phyloP scores from a whole-genome alignment of 2,113 vertebrate species.

The Alosa alosa region DNA sequence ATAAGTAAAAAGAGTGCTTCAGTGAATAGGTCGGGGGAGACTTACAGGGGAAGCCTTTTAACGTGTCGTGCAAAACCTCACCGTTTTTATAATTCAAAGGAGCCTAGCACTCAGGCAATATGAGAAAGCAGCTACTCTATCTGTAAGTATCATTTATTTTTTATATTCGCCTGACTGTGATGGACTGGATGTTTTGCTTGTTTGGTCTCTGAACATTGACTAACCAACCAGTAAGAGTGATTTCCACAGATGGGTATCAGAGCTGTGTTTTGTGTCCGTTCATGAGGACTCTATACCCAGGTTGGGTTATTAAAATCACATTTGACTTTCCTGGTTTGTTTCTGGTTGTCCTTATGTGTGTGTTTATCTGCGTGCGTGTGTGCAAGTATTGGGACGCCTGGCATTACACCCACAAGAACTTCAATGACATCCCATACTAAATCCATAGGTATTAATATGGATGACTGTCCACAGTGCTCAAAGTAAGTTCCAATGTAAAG shows the following conservation, averaged over 20 bases:
- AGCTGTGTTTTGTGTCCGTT: not conserved
- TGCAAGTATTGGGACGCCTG: no score
- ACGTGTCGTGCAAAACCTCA: slow-evolving; percentile 39
- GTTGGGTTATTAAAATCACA: no score
- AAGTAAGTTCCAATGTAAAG: no score
- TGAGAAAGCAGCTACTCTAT: not conserved
- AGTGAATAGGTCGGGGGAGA: slow-evolving; percentile 38
- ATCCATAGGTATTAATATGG: no score
- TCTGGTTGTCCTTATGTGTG: no score
- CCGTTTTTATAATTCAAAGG: slow-evolving; percentile 63
- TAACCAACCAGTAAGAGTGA: not conserved
- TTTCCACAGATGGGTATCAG: not conserved
- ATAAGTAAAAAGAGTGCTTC: slow-evolving; percentile 39
- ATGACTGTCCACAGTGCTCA: no score
- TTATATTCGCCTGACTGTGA: not conserved
- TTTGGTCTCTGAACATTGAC: not conserved
- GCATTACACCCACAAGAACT: no score
- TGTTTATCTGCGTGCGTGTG: no score
- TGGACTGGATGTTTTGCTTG: not conserved
- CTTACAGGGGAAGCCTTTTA: slow-evolving; percentile 70
- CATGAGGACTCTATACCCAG: no score
- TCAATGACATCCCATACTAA: no score
- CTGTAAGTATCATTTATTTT: slow-evolving; percentile 3
- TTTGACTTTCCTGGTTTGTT: no score
- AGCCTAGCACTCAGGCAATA: slow-evolving; percentile 27